Conservation (phyloP, 1,140 invertebrate genomes). For the Hydropsyche tenuis region DNA sequence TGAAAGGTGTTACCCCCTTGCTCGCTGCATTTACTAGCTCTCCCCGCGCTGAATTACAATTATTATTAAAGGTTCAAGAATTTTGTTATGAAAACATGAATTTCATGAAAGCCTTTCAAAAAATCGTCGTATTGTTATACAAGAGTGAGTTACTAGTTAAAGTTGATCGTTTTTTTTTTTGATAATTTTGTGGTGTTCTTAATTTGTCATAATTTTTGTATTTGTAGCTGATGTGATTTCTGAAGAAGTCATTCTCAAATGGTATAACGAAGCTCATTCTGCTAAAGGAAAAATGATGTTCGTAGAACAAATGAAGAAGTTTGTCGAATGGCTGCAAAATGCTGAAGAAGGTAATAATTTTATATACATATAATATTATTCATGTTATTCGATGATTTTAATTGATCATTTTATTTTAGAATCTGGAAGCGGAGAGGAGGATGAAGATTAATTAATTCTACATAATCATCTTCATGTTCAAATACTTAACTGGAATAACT, state of each 20-base stretch:
- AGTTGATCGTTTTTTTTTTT: background rate
- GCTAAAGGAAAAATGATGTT: slow-evolving; percentile 96
- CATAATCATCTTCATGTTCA: slow-evolving; percentile 35
- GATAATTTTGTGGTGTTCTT: background rate
- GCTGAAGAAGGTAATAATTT: slow-evolving; percentile 80
- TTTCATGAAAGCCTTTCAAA: slow-evolving; percentile 98
- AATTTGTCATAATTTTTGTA: slow-evolving; percentile 3
- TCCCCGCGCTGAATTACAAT: slow-evolving; percentile 83
- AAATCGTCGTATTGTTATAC: slow-evolving; percentile 95
- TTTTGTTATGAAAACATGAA: slow-evolving; percentile 99
- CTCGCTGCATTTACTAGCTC: slow-evolving; percentile 85
- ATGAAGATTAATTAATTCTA: slow-evolving; percentile 41
- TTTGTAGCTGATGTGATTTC: slow-evolving; percentile 82
- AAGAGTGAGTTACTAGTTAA: slow-evolving; percentile 71
- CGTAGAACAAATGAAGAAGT: slow-evolving; percentile 96
- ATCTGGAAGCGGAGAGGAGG: slow-evolving; percentile 50
- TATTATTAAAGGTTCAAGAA: slow-evolving; percentile 92
- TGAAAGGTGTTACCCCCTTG: slow-evolving; percentile 83
- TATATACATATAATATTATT: background rate
- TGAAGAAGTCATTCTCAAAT: slow-evolving; percentile 91
- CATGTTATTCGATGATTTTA: background rate
- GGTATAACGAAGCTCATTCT: slow-evolving; percentile 92
- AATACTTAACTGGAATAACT: slow-evolving; percentile 38
- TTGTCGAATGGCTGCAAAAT: slow-evolving; percentile 95
- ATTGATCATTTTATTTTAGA: slow-evolving; percentile 39